A percentile compares a stretch with the other conserved stretches of the same genome.
Conservation (phyloP, 35 echinoderm and acorn worm species). For the Heliocidaris tuberculata region DNA sequence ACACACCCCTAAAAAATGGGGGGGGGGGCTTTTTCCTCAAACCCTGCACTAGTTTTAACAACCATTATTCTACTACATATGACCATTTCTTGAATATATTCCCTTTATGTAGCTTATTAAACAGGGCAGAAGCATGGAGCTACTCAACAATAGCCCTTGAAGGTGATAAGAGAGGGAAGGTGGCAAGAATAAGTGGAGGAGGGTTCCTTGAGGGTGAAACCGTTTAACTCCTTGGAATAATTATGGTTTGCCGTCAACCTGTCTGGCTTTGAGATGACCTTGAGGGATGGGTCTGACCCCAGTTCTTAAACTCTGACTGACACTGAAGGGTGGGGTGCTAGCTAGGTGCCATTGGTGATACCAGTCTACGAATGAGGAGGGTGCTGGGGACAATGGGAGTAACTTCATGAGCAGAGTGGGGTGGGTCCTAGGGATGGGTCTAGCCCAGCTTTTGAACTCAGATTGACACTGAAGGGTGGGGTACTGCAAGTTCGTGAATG, state of each 20-base stretch:
- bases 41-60: too few relatives aligned
- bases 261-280: slow-evolving; percentile 27
- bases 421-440: too few relatives aligned
- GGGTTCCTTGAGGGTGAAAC: slow-evolving; percentile 14
- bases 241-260: slow-evolving; percentile 7
- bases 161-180: neutral
- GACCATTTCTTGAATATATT: too few relatives aligned
- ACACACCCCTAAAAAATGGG: too few relatives aligned
- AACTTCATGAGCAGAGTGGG: neutral
- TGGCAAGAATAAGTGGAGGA: neutral
- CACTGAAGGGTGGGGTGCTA: neutral
- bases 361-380: neutral
- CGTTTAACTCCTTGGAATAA: slow-evolving; percentile 36
- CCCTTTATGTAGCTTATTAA: too few relatives aligned
- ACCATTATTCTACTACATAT: too few relatives aligned
- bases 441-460: too few relatives aligned
- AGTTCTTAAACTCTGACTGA: neutral
- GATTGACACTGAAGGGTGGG: neutral
- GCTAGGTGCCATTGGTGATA: neutral
- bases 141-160: neutral
- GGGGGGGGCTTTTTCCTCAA: too few relatives aligned
- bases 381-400: neutral
- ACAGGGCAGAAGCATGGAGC: too few relatives aligned
- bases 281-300: neutral
- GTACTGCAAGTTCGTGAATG: neutral